Base-by-base conservation (phyloP, 2,888 invertebrate genomes). In the Euclidia mi region DNA sequence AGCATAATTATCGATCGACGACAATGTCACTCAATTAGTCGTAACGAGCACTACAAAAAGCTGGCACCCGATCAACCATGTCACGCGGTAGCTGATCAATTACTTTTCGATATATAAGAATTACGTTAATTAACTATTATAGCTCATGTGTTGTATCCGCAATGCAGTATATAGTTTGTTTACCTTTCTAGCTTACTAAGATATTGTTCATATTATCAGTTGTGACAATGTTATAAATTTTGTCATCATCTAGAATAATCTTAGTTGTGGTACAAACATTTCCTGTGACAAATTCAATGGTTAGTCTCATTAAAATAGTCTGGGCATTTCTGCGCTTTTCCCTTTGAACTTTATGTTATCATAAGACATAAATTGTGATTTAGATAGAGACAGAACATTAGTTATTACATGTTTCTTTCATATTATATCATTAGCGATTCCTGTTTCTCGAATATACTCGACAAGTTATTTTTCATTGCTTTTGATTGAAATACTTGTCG, bases 41-140 rank as follows among this genome's bases (percentile, higher is more conserved):
- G 70, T 75, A 64, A 76, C 59, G 63, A 71, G 61, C 53, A 53
- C 56, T 63, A 58, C 18, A 46, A 63, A 60, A 56, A 62, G 56
- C 76, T 90, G 90, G 89, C 89, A 72, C 40, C 43, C 12, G 40
- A 74, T 82, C 88, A 88, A 84, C 69, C 60, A 76, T 82, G 82
- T 87, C 86, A 85, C 84, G 76, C 68, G 82, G 79, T 81, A 76
- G 69, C 74, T 76, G 71, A 71, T 56, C 52, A 62, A 60, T 57
- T 45, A 53, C 45, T 58, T 50, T 57, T 47, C 52, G 64, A 67
- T 62, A 67, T 42, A 61, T 58, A 50, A 60, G 20, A 53, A 47
- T 45, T 35, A 48, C 47, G 34, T 37, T 35, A 11, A 45, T 17
- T 18, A 51, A 6, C 4, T n/a, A 32, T 10, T 40, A 43, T 4